Conservation (phyloP, 2,888 invertebrate genomes). For the Polymixis flavicincta region DNA sequence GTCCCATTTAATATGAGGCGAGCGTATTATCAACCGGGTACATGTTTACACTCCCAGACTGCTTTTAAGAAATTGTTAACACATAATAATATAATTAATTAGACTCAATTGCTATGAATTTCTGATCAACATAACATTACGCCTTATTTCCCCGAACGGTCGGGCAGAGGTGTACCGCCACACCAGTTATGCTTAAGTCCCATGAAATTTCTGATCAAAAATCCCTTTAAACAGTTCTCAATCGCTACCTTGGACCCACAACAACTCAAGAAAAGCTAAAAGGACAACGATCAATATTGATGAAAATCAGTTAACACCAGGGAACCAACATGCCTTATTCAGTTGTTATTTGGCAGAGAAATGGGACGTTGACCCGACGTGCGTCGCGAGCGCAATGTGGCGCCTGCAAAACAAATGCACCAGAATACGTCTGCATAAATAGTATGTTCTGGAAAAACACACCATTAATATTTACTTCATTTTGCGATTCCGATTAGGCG, state of each 20-base stretch:
- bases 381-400: constrained; percentile 49
- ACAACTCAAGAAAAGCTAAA: neutral
- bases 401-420: constrained; percentile 55
- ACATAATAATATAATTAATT: neutral
- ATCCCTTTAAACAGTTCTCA: neutral
- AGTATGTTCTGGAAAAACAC: constrained; percentile 50
- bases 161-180: too few relatives aligned
- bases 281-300: constrained; percentile 22
- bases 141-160: too few relatives aligned
- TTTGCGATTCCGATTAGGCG: constrained; percentile 55
- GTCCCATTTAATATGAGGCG: neutral
- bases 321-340: constrained; percentile 43
- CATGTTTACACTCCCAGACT: too few relatives aligned
- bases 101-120: neutral
- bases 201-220: neutral
- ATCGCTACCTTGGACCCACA: neutral
- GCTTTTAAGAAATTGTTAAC: neutral
- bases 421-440: constrained; percentile 61
- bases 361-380: constrained; percentile 46
- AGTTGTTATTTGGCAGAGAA: constrained; percentile 57
- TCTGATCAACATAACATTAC: too few relatives aligned
- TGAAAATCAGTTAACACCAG: constrained; percentile 35
- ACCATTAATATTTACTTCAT: constrained; percentile 63
- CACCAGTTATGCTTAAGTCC: too few relatives aligned
- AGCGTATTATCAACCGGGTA: too few relatives aligned